phyloP scores from a whole-genome alignment of 2,888 invertebrate genomes.

The Coenonympha glycerion region DNA sequence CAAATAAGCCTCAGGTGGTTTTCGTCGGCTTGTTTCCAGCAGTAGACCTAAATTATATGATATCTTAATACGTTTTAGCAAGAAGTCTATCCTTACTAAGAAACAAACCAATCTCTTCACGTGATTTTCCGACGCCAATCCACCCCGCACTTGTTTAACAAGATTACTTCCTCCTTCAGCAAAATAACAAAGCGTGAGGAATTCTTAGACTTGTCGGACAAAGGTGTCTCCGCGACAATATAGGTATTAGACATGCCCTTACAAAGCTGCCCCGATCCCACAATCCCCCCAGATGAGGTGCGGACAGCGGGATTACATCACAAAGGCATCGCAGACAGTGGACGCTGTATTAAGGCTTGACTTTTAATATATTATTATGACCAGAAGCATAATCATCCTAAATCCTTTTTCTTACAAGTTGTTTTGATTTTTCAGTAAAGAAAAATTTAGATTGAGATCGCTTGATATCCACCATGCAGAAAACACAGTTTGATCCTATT shows the following conservation, averaged over 20 bases:
- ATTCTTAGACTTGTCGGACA: conserved; percentile 37
- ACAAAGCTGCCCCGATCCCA: conserved; percentile 55
- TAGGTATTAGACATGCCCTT: conserved; percentile 64
- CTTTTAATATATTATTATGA: conserved; percentile 34
- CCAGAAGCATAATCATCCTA: neutral
- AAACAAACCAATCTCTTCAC: too few species aligned
- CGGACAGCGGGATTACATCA: conserved; percentile 51
- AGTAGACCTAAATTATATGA: too few species aligned
- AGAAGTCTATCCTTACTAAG: too few species aligned
- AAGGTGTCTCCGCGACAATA: conserved; percentile 39
- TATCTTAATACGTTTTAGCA: too few species aligned
- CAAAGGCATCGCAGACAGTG: conserved; percentile 64
- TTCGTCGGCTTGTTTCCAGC: too few species aligned
- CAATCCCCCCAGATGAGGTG: conserved; percentile 50
- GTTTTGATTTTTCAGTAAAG: too few species aligned
- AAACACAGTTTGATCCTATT: too few species aligned
- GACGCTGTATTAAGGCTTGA: conserved; percentile 59
- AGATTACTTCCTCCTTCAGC: conserved; percentile 6
- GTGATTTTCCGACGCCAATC: neutral
- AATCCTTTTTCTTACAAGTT: conserved; percentile 12
- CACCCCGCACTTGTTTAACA: neutral
- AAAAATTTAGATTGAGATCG: too few species aligned
- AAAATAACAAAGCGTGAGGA: conserved; percentile 25
- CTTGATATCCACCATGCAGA: too few species aligned
- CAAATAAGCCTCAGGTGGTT: too few species aligned